These are phyloP conservation scores for Prionailurus viverrinus DNA, from an alignment of 2,113 vertebrate species.

Conservation along the genomic window DNA sequence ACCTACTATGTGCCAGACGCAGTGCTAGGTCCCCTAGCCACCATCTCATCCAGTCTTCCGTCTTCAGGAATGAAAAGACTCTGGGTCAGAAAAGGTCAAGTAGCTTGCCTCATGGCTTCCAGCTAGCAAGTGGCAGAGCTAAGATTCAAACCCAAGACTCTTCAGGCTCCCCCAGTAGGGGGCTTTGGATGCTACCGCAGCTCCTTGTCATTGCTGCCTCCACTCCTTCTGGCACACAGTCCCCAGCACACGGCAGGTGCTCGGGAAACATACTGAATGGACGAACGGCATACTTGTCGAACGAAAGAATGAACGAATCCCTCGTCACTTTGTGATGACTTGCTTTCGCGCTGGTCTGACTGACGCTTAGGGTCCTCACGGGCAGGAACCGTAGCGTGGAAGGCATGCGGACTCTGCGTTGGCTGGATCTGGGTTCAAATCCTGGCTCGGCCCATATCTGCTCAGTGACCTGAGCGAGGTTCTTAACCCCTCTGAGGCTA, in stretches of 20 bases:
- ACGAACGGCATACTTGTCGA: background rate
- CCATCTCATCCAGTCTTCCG: background rate
- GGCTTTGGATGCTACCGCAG: background rate
- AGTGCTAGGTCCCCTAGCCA: rapidly evolving
- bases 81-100: background rate
- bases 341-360: background rate
- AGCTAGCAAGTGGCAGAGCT: background rate
- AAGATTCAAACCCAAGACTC: background rate
- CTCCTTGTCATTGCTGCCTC: background rate
- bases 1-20: background rate
- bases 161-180: background rate
- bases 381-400: background rate
- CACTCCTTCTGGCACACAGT: background rate
- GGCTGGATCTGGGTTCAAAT: background rate
- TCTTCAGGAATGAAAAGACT: background rate
- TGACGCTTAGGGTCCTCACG: background rate
- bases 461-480: background rate
- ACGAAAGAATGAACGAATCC: background rate
- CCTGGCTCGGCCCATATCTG: background rate
- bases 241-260: background rate
- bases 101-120: background rate
- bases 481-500: background rate
- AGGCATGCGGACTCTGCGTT: background rate
- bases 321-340: background rate
- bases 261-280: background rate